Conservation (phyloP, 2,797 vertebrate genomes). For the Argyrosomus regius region DNA sequence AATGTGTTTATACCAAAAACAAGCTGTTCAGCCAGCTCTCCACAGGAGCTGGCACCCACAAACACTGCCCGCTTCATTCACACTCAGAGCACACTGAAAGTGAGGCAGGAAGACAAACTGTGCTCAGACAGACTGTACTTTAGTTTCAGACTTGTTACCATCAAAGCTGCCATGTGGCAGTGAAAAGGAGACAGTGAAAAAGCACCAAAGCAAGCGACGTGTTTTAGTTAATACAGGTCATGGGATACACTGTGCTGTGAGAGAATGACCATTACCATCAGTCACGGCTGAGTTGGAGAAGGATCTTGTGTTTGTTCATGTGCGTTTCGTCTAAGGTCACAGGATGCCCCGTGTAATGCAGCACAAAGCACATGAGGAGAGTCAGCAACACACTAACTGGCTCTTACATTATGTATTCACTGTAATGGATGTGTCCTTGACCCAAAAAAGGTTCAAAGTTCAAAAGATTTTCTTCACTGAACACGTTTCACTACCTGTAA, state of each 20-base stretch:
- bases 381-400: neutral
- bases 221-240: conserved; percentile 6
- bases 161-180: neutral
- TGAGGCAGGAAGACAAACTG: neutral
- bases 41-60: conserved; percentile 17
- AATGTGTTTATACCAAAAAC: conserved; percentile 37
- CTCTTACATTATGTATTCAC: neutral
- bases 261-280: conserved; percentile 3
- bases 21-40: conserved; percentile 33
- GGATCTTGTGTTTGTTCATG: conserved; percentile 33
- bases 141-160: neutral
- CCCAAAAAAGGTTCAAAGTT: neutral
- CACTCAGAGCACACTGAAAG: conserved; percentile 34
- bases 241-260: neutral
- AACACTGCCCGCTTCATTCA: conserved; percentile 41
- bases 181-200: neutral
- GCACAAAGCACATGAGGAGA: conserved; percentile 31
- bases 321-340: conserved; percentile 38
- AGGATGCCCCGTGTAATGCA: conserved; percentile 23
- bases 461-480: conserved; percentile 9
- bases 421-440: neutral
- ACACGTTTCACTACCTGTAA: neutral
- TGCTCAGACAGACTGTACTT: conserved; percentile 4
- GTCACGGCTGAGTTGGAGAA: conserved; percentile 8
- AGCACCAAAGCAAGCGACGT: neutral